Evolutionary conservation across 2,113 vertebrate species (phyloP), one percentile per base, ranked within the genome.

Genomic region (Tiliqua scincoides): DNA sequence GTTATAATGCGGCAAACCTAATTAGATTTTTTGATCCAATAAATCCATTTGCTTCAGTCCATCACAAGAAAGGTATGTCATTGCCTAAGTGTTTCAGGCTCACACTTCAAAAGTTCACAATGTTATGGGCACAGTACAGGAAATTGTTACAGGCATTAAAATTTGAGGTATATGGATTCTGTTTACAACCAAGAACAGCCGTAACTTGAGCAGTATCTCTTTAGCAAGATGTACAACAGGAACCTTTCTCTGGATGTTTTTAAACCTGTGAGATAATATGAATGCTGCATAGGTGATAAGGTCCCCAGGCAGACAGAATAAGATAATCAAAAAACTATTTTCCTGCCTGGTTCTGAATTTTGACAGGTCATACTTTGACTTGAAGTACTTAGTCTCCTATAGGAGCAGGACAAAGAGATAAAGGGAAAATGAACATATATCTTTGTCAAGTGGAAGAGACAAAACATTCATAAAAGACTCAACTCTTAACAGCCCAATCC

Each of bases 391-490:
- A 37, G 0, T 0, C 52, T 85, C 70, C 59, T 25, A 9, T 30
- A 91, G 4, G 20, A 71, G 12, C 32, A 32, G 65, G 72, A 40
- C 63, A 11, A 0, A 70, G 37, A 85, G 63, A 83, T 78, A 67
- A 88, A 84, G 12, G 54, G 12, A 83, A 91, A 85, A 85, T 0
- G 3, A 84, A 61, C 84, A 74, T 3, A 59, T 17, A 59, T 80
- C 91, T 85, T 40, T 87, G 25, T 87, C 86, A 80, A 63, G 65
- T 35, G 81, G 48, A 84, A 79, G 84, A 90, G 72, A 23, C 43
- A 54, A 11, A 54, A 81, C 52, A 11, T 72, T 85, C 83, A 30
- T 85, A 83, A 89, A 84, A 0, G 0, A 63, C 85, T 87, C 14
- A 54, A 23, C 15, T 83, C 0, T n/a, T 0, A 84, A 80, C 70